Evolutionary conservation across 2,113 vertebrate genomes (phyloP).

Genomic region (Ciconia stormi): DNA sequence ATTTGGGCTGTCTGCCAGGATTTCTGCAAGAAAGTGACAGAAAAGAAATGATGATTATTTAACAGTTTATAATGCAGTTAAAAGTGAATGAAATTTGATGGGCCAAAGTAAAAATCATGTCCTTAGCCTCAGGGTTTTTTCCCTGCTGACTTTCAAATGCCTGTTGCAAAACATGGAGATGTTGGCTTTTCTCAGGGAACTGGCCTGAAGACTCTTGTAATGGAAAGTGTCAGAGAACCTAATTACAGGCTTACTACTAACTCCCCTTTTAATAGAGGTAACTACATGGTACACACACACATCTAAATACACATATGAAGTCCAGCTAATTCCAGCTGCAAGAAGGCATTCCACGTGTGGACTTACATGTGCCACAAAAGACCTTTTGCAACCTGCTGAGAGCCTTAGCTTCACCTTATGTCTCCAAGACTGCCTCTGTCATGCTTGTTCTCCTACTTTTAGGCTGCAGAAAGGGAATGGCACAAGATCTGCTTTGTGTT

Average conservation of each 20-base stretch:
- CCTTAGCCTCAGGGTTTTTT: neutral
- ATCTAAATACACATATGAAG: neutral
- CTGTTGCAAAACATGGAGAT: conserved; percentile 5
- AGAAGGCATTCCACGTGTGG: neutral
- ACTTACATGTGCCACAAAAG: neutral
- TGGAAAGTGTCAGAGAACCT: neutral
- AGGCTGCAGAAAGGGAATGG: neutral
- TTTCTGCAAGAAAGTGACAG: conserved; percentile 30
- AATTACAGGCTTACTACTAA: neutral
- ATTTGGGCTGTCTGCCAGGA: neutral
- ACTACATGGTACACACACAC: neutral
- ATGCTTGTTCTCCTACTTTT: neutral
- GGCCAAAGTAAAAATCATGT: conserved; percentile 3
- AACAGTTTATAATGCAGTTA: conserved; percentile 22
- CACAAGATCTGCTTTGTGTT: neutral
- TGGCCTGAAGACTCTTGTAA: neutral
- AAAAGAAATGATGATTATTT: conserved; percentile 24
- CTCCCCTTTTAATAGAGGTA: neutral
- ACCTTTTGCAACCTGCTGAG: neutral
- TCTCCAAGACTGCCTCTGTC: neutral
- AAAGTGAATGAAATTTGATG: conserved; percentile 14
- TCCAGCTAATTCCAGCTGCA: neutral
- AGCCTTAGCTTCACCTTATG: neutral
- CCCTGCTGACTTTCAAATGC: conserved; percentile 7
- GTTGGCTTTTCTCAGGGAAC: neutral